These are phyloP conservation scores for Gibbula magus DNA, from an alignment of 2,888 invertebrate genomes.

Conservation along the genomic window DNA sequence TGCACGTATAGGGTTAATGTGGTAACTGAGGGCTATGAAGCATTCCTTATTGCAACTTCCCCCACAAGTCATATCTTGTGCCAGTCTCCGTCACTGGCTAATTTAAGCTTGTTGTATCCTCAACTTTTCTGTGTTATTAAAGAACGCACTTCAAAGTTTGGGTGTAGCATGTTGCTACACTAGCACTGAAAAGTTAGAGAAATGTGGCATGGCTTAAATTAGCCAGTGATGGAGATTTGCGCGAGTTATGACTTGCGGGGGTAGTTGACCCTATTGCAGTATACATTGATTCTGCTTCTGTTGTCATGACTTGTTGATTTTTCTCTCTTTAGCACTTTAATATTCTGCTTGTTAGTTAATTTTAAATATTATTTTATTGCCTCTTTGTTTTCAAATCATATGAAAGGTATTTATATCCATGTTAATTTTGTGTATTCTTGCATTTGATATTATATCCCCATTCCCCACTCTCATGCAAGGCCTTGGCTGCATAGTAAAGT, in stretches of 20 bases:
- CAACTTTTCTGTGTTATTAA: too few species aligned
- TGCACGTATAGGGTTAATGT: background rate
- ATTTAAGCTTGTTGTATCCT: too few species aligned
- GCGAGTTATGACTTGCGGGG: too few species aligned
- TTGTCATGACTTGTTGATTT: background rate
- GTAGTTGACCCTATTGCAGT: too few species aligned
- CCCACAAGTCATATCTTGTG: too few species aligned
- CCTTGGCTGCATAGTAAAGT: constrained; percentile 17
- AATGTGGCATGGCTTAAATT: too few species aligned
- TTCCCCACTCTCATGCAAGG: background rate
- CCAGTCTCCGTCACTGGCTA: too few species aligned
- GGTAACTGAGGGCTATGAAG: background rate
- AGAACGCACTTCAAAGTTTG: too few species aligned
- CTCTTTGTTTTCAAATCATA: constrained; percentile 17
- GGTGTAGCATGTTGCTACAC: too few species aligned
- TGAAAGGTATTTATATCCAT: constrained; percentile 15
- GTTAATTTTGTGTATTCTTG: background rate
- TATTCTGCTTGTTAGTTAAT: constrained; percentile 8
- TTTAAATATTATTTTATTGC: constrained; percentile 16
- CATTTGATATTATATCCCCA: background rate
- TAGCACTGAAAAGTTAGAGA: too few species aligned
- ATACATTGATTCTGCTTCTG: background rate
- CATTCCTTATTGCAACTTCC: too few species aligned
- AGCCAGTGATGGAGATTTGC: too few species aligned
- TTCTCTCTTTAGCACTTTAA: constrained; percentile 1